These are phyloP conservation scores for Beris morrisii DNA, from an alignment of 2,888 invertebrate genomes.

Conservation along the genomic window DNA sequence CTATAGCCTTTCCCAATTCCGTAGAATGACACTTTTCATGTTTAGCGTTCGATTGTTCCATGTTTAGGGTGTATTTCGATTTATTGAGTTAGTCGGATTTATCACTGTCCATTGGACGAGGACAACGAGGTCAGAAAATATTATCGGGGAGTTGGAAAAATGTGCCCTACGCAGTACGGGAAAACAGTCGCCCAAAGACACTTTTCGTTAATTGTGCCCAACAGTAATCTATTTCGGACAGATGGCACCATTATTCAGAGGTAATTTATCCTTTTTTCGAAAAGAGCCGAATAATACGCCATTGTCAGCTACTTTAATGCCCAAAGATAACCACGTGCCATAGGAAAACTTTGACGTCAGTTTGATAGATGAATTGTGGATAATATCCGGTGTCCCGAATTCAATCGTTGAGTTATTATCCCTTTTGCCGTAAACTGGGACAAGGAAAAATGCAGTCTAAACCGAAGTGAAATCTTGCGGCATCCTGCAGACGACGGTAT, in stretches of 20 bases:
- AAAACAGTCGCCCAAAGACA: slow-evolving; percentile 11
- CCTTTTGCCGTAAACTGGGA: background rate
- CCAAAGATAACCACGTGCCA: slow-evolving; percentile 30
- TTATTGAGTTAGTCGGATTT: slow-evolving; percentile 31
- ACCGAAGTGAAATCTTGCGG: background rate
- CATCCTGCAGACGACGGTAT: slow-evolving; percentile 13
- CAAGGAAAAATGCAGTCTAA: background rate
- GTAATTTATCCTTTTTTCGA: slow-evolving; percentile 35
- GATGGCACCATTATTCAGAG: slow-evolving; percentile 37
- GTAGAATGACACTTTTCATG: slow-evolving; percentile 18
- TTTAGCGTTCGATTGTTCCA: slow-evolving; percentile 17
- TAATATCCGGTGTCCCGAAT: slow-evolving; percentile 5
- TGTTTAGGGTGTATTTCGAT: slow-evolving; percentile 25
- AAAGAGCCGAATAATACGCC: slow-evolving; percentile 31
- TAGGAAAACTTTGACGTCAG: slow-evolving; percentile 18
- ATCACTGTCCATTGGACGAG: slow-evolving; percentile 34
- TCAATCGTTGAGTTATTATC: background rate
- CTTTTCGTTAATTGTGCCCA: slow-evolving; percentile 35
- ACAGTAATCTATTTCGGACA: slow-evolving; percentile 34
- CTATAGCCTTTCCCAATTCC: background rate
- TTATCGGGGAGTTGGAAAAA: slow-evolving; percentile 14
- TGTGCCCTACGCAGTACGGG: background rate
- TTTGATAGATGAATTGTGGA: slow-evolving; percentile 24
- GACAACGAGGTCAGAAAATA: slow-evolving; percentile 28
- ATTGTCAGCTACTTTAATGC: slow-evolving; percentile 29